Base-by-base conservation (phyloP, 2,888 invertebrate genomes). In the Phaonia tiefii region DNA sequence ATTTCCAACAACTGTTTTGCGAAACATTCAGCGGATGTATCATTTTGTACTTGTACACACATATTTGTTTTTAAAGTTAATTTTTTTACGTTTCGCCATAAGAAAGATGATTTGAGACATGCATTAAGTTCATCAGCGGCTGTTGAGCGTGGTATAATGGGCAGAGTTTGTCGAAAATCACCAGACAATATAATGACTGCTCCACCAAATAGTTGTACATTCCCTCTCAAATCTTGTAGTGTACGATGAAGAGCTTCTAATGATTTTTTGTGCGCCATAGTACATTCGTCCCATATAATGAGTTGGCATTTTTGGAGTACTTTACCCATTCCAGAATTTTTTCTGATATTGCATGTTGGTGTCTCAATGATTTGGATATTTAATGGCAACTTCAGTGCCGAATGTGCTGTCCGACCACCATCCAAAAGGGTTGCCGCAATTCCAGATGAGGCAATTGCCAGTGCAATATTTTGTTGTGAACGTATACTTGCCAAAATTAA, bases 1-100 rank as follows among this genome's bases (percentile, higher is more conserved):
- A 56, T 22, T 1, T 56, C 56, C 8, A 56, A 56, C 25, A 56
- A 56, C 15, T 56, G 22, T 22, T 56, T 56, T 22, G 56, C 20
- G 8, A 56, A 56, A 1, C 2, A 1, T 1, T 26, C 1, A 1
- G 60, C 37, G 4, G 75, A 75, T 75, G 51, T 42, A 60, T 46
- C 72, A 26, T 80, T 85, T 73, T 83, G 85, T 10, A 87, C 80
- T 60, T 85, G 85, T 70, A 82, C 83, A 46, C 71, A 63, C 56
- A 72, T 84, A 22, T 84, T 84, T 8, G 85, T 85, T 25, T 84
- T 85, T 63, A 85, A 83, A 66, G 73, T 83, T 46, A 83, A 84
- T 15, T 10, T 66, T 31, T 44, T 31, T 2, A 46, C 46, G 3
- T 44, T 17, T 37, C n/a, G 10, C 66, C 66, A 66, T n/a, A 66